Conservation (phyloP, 2,888 invertebrate genomes). For the Silvanus unidentatus region DNA sequence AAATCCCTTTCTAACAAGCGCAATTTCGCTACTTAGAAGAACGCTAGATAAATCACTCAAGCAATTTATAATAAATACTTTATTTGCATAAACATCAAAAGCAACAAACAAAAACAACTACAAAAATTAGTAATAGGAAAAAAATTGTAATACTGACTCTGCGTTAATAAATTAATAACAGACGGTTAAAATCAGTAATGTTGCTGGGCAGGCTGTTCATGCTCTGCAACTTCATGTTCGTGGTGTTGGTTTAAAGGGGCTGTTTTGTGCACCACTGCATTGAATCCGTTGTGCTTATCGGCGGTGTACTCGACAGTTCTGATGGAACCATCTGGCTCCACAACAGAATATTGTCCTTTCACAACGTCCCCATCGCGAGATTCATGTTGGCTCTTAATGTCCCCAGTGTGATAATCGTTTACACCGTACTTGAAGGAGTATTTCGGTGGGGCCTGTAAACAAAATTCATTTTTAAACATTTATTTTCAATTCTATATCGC, state of each 20-base stretch:
- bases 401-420: constrained; percentile 42
- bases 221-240: constrained; percentile 10
- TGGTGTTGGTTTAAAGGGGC: constrained; percentile 20
- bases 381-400: constrained; percentile 41
- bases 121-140: neutral
- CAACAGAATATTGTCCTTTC: constrained; percentile 42
- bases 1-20: too few relatives aligned
- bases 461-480: neutral
- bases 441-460: constrained; percentile 38
- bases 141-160: neutral
- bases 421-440: constrained; percentile 43
- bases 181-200: neutral
- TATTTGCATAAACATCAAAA: neutral
- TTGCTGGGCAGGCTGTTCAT: constrained; percentile 10
- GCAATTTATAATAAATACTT: too few relatives aligned
- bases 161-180: neutral
- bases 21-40: too few relatives aligned
- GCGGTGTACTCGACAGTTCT: constrained; percentile 44
- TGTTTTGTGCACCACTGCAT: constrained; percentile 39
- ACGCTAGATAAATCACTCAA: too few relatives aligned
- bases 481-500: too few relatives aligned
- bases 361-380: constrained; percentile 42
- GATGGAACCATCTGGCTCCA: constrained; percentile 44
- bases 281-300: constrained; percentile 42
- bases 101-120: neutral